phyloP scores from a whole-genome alignment of 2,888 invertebrate genomes.

The Steinernema scapterisci region DNA sequence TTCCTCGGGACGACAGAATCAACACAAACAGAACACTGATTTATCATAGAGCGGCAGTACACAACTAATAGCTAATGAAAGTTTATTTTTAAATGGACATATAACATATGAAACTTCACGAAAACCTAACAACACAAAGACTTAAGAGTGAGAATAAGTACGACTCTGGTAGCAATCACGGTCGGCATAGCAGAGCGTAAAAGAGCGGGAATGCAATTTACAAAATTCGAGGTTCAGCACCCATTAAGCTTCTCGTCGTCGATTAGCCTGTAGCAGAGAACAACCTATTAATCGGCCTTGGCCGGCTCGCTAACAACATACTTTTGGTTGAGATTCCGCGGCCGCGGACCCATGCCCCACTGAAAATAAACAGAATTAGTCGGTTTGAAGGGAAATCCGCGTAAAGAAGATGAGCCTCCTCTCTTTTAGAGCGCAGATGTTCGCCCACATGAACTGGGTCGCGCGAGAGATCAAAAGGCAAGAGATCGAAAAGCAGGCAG shows the following conservation, averaged over 20 bases:
- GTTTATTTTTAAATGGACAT: slow-evolving; percentile 10
- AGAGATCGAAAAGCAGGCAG: not conserved
- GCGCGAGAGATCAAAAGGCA: not conserved
- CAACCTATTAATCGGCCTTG: slow-evolving; percentile 31
- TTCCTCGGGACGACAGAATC: too few species aligned
- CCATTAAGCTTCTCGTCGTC: slow-evolving; percentile 33
- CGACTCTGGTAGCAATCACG: not conserved
- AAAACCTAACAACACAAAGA: slow-evolving; percentile 30
- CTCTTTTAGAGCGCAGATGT: too few species aligned
- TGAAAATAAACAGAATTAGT: slow-evolving; percentile 45
- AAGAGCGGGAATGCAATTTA: slow-evolving; percentile 27
- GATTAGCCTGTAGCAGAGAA: slow-evolving; percentile 30
- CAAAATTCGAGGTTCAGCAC: slow-evolving; percentile 29
- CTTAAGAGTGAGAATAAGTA: slow-evolving; percentile 17
- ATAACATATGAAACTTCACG: not conserved
- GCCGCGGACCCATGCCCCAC: slow-evolving; percentile 62
- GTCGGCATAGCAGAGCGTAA: not conserved
- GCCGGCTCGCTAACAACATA: slow-evolving; percentile 21
- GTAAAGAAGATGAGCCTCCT: too few species aligned
- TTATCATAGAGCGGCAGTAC: too few species aligned
- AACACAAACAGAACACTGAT: too few species aligned
- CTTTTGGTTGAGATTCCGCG: slow-evolving; percentile 34
- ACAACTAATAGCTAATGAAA: not conserved
- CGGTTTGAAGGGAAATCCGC: not conserved
- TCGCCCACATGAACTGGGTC: not conserved